Evolutionary conservation across 92 coral and sea anemone genomes (phyloP), one percentile per base, ranked within the genome.

Genomic region (Umimayanthus chanpuru): DNA sequence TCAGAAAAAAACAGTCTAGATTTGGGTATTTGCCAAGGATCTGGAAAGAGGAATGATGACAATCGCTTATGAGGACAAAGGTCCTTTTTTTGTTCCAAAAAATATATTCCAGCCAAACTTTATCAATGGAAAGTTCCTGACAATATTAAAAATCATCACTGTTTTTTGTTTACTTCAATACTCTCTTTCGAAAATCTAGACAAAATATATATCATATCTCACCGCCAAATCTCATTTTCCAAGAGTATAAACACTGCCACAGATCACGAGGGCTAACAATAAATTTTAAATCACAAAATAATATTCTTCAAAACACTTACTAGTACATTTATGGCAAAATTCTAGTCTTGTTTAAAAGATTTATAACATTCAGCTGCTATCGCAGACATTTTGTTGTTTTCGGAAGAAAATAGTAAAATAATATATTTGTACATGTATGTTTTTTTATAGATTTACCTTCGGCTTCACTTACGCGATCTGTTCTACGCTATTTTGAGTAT

Each of bases 331-430:
- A 21, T 20, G 26, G 68, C 26, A 61, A 61, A 18, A 61, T 61
- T 16, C 68, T 61, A 12, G 58, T 11, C 14, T 53, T 53, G 18
- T 14, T 72, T 72, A 29, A 72, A 72, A 30, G 6, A 74, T 38
- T 74, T 38, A 74, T 74, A 74, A 16, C 53, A 43, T 75, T 75
- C 79, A 75, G 79, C 47, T 75, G 79, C 79, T 75, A 21, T 15
- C 49, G 79, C 11, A 75, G 40, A 39, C 41, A 21, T 5, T 14
- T 18, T 6, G 4, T 9, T 40, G 40, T 75, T 39, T 75, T 38
- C 25, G 6, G 79, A 15, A 39, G 14, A 61, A 61, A 61, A 61
- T 61, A 21, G 26, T 20, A 61, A 61, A 61, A 61, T 61, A 21
- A 26, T 20, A 61, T 20, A 61, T 26, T 61, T 18, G 68, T 20